Evolutionary conservation across 2,888 invertebrate genomes (phyloP).

Genomic region (Mimas tiliae): DNA sequence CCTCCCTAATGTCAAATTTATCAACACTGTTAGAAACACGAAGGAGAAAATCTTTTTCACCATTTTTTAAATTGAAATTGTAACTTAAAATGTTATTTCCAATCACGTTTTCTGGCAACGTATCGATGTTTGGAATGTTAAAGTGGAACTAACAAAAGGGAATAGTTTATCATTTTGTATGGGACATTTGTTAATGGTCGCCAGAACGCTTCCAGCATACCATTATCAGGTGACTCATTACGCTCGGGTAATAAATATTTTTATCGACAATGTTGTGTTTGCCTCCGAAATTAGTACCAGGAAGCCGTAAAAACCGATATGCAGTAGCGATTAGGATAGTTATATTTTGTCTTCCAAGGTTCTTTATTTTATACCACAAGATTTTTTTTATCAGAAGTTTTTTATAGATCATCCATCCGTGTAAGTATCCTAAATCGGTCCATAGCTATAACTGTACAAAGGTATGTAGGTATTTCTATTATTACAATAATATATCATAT

Average conservation of each 20-base stretch:
- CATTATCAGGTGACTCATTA: slow-evolving; percentile 74
- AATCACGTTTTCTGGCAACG: slow-evolving; percentile 44
- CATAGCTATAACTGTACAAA: too few relatives aligned
- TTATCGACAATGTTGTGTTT: slow-evolving; percentile 40
- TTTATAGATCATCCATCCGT: too few relatives aligned
- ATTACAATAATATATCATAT: too few relatives aligned
- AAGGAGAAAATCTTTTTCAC: slow-evolving; percentile 46
- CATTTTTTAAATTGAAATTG: slow-evolving; percentile 36
- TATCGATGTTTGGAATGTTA: slow-evolving; percentile 61
- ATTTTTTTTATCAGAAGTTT: neutral
- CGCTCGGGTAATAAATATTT: slow-evolving; percentile 45
- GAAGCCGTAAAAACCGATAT: slow-evolving; percentile 22
- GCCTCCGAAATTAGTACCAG: slow-evolving; percentile 25
- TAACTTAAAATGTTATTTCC: neutral
- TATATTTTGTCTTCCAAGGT: neutral
- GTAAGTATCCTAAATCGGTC: too few relatives aligned
- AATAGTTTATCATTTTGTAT: slow-evolving; percentile 79
- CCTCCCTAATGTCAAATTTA: slow-evolving; percentile 50
- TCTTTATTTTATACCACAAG: neutral
- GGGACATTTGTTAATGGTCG: slow-evolving; percentile 71
- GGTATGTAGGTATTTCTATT: too few relatives aligned
- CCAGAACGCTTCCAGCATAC: slow-evolving; percentile 69
- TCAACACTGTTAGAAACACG: slow-evolving; percentile 46
- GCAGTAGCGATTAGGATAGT: neutral
- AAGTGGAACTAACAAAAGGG: slow-evolving; percentile 74